Percentiles rank a stretch among this genome's conserved stretches.
Evolutionary conservation across 92 coral and sea anemone species (phyloP).

Genomic region (Micromussa lordhowensis): DNA sequence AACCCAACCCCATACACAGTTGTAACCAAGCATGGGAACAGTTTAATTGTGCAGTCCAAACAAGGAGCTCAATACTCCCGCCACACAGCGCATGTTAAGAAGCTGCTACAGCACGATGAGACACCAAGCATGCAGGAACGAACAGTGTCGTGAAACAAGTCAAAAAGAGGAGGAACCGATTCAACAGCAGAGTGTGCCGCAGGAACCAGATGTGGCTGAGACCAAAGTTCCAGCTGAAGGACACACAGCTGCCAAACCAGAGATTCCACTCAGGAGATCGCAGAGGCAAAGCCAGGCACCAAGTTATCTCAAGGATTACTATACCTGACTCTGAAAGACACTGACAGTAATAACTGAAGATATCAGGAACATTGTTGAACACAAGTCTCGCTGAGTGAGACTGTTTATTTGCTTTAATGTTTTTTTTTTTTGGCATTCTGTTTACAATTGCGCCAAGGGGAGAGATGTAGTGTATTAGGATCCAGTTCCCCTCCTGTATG

Average conservation of each 20-base stretch:
- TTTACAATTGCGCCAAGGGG: too few relatives aligned
- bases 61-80: constrained; percentile 51
- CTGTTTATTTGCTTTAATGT: too few relatives aligned
- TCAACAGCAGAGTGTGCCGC: constrained; percentile 4
- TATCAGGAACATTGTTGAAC: not conserved
- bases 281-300: not conserved
- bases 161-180: not conserved
- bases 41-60: constrained; percentile 35
- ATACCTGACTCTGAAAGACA: not conserved
- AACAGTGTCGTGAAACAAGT: not conserved
- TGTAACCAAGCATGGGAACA: constrained; percentile 51
- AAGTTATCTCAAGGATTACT: constrained; percentile 11
- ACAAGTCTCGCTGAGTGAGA: too few relatives aligned
- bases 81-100: constrained; percentile 57
- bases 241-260: not conserved
- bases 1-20: constrained; percentile 46
- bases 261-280: not conserved
- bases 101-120: not conserved
- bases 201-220: not conserved
- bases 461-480: too few relatives aligned
- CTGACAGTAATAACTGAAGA: not conserved
- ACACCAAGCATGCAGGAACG: not conserved
- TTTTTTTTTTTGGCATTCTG: too few relatives aligned
- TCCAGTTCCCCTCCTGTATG: too few relatives aligned
- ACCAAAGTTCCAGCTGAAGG: not conserved